A percentile compares a stretch with the other conserved stretches of the same genome.
Evolutionary conservation across 1,140 invertebrate species (phyloP).

Genomic region (Arion vulgaris): DNA sequence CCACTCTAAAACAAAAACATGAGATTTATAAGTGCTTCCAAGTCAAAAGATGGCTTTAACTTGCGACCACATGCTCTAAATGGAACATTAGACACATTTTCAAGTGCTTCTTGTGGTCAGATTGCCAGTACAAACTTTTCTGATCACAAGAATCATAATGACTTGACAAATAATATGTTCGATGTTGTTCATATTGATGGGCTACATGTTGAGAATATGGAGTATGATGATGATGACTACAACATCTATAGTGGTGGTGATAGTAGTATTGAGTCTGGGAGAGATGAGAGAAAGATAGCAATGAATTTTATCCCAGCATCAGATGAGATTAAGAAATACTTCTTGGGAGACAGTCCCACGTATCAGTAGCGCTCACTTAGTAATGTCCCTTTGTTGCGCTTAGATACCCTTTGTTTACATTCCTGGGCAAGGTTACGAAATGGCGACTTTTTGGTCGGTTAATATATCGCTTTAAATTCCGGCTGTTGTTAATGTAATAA

Average conservation of each 20-base stretch:
- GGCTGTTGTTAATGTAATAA: no score
- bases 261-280: background rate
- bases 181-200: background rate
- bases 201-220: background rate
- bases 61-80: background rate
- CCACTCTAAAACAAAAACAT: background rate
- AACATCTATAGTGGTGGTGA: background rate
- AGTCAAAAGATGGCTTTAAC: background rate
- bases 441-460: no score
- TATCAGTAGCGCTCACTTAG: no score
- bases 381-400: no score
- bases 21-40: background rate
- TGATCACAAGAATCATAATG: background rate
- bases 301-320: background rate
- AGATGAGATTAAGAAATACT: background rate
- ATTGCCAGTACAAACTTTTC: background rate
- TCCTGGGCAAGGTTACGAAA: no score
- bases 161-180: background rate
- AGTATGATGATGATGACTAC: background rate
- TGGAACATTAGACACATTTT: background rate
- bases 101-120: background rate
- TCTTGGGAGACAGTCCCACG: no score
- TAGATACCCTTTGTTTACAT: no score
- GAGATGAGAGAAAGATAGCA: background rate
- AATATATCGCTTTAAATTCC: no score